A percentile compares a stretch with the other conserved stretches of the same genome.
These are phyloP conservation scores for Stenotaenia linearis DNA, from an alignment of 2,888 invertebrate genomes.

Conservation along the genomic window DNA sequence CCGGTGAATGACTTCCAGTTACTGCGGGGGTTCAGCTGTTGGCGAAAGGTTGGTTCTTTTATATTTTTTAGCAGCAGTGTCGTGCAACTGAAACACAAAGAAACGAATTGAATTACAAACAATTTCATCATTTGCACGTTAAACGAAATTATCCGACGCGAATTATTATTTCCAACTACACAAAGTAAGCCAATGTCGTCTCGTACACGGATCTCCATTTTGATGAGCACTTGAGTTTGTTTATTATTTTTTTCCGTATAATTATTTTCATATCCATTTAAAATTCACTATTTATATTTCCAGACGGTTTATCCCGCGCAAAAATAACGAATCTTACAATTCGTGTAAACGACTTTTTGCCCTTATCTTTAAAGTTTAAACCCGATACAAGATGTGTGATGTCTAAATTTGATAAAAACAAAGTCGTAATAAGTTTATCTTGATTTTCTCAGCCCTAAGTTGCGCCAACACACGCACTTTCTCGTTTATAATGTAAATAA, in stretches of 20 bases:
- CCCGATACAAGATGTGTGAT: background rate
- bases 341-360: background rate
- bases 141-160: background rate
- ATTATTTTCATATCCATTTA: background rate
- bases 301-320: too few species aligned
- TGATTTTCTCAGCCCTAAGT: background rate
- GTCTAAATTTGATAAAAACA: background rate
- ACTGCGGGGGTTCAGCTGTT: slow-evolving; percentile 15
- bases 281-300: too few species aligned
- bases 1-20: background rate
- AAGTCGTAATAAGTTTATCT: background rate
- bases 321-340: too few species aligned
- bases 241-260: background rate
- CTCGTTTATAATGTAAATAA: background rate
- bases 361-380: background rate
- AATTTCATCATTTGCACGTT: background rate
- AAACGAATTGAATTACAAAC: background rate
- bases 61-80: background rate
- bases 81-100: background rate
- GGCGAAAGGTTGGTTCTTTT: background rate
- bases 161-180: background rate
- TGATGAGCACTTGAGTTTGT: background rate
- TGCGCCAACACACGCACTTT: too few species aligned
- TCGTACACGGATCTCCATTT: background rate
- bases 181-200: background rate